Base-by-base conservation (phyloP, 2,113 vertebrate genomes). In the Zosterops borbonicus region DNA sequence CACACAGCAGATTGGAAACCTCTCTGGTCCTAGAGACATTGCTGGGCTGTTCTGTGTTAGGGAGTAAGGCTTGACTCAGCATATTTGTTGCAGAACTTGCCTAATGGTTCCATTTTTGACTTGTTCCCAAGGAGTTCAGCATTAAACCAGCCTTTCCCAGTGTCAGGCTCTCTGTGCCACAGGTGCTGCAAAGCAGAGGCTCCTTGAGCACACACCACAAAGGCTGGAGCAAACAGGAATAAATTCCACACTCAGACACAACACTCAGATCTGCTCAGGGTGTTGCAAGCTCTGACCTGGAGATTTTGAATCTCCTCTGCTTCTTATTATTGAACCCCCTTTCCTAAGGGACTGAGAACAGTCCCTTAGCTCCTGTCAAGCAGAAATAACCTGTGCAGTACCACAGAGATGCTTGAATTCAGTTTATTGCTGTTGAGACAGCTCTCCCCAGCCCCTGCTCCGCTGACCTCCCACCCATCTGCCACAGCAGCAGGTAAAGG, bases 381-480 rank as follows among this genome's bases (percentile, higher is more conserved):
- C 24, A 49, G 47, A 64, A 94, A 91, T 56, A 82, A 96, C 52
- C 10, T 25, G 29, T 1, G 1, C 0, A 0, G 64, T 44, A 56
- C 77, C 59, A 76, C 33, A 23, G 2, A n/a, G 50, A 92, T 4
- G 2, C 52, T 78, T 1, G 14, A 63, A 75, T 39, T 76, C 0
- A 25, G n/a, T 97, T 95, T 95, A 95, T 95, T 96, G 83, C 70
- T 58, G 44, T 41, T 18, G 44, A 52, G 69, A 53, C 0, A 0
- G 6, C 17, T 21, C 12, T 33, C 31, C 53, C 58, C 31, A 35
- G 58, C 8, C 56, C 11, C 68, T 19, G 18, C 62, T 12, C 11
- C 0, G 0, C 67, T 77, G 55, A n/a, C 55, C 11, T 68, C 37
- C 12, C 33, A 8, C 31, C 28, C 0, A 0, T 31, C 47, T 35